Evolutionary conservation across 2,113 vertebrate species (phyloP).

Genomic region (Smithornis capensis): DNA sequence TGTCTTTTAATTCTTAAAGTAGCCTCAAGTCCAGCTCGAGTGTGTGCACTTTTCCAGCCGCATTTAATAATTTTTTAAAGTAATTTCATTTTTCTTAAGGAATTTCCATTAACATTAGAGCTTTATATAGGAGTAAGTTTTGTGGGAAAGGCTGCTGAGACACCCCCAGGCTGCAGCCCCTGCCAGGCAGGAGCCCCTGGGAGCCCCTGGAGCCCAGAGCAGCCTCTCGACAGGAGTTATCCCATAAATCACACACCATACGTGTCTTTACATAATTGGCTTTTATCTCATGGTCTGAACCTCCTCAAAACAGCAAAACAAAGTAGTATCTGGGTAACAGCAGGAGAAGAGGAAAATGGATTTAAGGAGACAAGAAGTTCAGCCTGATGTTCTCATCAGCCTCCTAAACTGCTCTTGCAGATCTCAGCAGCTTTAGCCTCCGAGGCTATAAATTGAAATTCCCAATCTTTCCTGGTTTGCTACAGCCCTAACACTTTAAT

Average conservation of each 20-base stretch:
- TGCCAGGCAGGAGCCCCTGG: not conserved
- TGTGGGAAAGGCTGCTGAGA: not conserved
- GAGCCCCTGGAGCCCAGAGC: not conserved
- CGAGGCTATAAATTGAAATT: not conserved
- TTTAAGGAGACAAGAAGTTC: not conserved
- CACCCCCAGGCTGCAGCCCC: not conserved
- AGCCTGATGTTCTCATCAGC: not conserved
- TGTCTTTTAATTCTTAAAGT: not conserved
- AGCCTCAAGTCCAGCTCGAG: accelerated
- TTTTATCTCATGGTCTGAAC: not conserved
- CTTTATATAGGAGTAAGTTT: not conserved
- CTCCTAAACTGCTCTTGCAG: not conserved
- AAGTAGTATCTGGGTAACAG: not conserved
- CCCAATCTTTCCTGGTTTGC: not conserved
- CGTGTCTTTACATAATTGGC: not conserved
- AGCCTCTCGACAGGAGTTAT: not conserved
- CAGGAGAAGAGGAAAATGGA: accelerated
- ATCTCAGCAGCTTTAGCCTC: not conserved
- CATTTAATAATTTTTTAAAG: not conserved
- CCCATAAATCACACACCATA: not conserved
- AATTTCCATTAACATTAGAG: not conserved
- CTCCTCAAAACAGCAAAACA: not conserved
- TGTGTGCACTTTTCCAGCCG: not conserved
- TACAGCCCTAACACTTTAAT: not conserved
- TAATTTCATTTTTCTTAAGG: not conserved